phyloP scores from a whole-genome alignment of 2,797 vertebrate species.

The Trachops cirrhosus region DNA sequence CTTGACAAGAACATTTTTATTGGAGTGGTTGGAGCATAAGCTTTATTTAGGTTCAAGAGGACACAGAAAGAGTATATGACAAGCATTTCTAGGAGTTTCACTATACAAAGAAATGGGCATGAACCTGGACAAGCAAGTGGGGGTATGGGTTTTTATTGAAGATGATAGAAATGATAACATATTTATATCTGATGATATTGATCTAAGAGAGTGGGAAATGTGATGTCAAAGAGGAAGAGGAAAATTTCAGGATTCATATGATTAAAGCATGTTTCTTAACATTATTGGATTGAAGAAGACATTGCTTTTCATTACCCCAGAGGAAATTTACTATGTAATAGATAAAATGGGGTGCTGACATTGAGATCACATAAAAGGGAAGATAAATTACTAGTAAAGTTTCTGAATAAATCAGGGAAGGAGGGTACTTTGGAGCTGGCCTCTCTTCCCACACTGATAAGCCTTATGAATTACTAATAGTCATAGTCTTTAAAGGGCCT shows the following conservation, averaged over 20 bases:
- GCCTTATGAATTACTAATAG: background rate
- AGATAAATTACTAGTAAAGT: background rate
- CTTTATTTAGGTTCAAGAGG: background rate
- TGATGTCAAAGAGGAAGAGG: background rate
- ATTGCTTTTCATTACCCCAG: background rate
- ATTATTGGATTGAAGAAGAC: background rate
- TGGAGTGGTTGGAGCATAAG: background rate
- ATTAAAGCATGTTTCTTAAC: background rate
- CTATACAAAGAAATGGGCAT: background rate
- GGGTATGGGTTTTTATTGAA: background rate
- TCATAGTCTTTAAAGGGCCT: background rate
- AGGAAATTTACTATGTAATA: background rate
- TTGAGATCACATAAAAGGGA: background rate
- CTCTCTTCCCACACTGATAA: background rate
- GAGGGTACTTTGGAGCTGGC: background rate
- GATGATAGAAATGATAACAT: background rate
- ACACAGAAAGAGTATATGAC: background rate
- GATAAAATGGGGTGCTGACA: background rate
- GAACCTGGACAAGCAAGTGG: background rate
- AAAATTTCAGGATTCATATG: background rate
- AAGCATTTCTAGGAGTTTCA: conserved; percentile 5
- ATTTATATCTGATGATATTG: background rate
- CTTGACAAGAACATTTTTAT: background rate
- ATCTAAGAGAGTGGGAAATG: background rate
- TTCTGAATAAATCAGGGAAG: conserved; percentile 5